A percentile compares a stretch with the other conserved stretches of the same genome.
Conservation (phyloP, 1,140 invertebrate genomes). For the Steinernema feltiae region DNA sequence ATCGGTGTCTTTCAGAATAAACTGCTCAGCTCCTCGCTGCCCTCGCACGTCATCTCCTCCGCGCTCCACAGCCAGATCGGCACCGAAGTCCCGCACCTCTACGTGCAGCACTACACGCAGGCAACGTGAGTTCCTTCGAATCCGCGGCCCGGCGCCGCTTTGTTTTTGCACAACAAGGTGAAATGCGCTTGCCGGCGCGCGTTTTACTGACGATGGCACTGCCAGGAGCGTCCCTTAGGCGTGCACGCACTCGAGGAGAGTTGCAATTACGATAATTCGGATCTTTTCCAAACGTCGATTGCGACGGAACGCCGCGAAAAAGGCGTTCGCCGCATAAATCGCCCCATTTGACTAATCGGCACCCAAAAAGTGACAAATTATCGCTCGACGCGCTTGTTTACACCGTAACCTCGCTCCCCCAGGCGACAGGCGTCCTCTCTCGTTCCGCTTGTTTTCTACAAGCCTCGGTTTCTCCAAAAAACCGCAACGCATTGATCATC, state of each 20-base stretch:
- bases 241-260: not conserved
- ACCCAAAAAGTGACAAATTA: conserved; percentile 7
- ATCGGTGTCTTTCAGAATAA: conserved; percentile 34
- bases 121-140: conserved; percentile 24
- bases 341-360: conserved; percentile 7
- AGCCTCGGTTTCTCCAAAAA: not conserved
- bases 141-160: not conserved
- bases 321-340: not conserved
- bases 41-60: conserved; percentile 42
- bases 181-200: not conserved
- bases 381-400: conserved; percentile 5
- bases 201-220: not conserved
- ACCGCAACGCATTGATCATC: not conserved
- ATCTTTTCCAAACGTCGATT: too few relatives aligned
- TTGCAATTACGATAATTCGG: not conserved
- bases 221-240: not conserved
- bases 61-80: conserved; percentile 45
- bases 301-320: too few relatives aligned
- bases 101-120: conserved; percentile 49
- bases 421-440: conserved; percentile 7
- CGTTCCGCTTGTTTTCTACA: conserved; percentile 9
- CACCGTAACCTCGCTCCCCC: not conserved
- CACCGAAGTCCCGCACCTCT: conserved; percentile 39
- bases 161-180: not conserved
- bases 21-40: conserved; percentile 43